phyloP scores from a whole-genome alignment of 2,888 invertebrate genomes.

The Calameuta pallipes region DNA sequence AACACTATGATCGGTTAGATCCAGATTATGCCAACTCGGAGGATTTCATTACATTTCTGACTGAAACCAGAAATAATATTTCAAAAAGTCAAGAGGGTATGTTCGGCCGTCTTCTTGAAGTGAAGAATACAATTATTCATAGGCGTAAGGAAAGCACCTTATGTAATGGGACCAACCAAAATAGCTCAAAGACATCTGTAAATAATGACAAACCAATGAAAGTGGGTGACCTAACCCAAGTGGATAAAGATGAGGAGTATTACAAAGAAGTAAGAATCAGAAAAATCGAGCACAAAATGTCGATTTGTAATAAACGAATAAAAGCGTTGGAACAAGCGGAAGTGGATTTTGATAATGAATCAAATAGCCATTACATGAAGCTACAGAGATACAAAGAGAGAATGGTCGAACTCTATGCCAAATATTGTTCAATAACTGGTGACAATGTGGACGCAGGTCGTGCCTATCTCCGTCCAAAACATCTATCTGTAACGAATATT shows the following conservation, averaged over 20 bases:
- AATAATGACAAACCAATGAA: too few relatives aligned
- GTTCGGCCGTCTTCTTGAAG: constrained; percentile 40
- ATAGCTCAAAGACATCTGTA: too few relatives aligned
- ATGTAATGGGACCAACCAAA: too few relatives aligned
- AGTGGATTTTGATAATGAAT: constrained; percentile 80
- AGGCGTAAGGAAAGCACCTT: too few relatives aligned
- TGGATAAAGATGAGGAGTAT: too few relatives aligned
- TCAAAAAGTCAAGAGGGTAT: constrained; percentile 25
- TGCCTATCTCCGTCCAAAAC: constrained; percentile 47
- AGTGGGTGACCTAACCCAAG: too few relatives aligned
- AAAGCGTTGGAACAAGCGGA: constrained; percentile 76
- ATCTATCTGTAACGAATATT: constrained; percentile 47
- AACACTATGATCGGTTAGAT: constrained; percentile 45
- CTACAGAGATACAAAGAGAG: constrained; percentile 71
- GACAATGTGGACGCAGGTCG: constrained; percentile 47
- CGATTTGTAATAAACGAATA: constrained; percentile 75
- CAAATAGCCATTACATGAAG: constrained; percentile 78
- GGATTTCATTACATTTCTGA: constrained; percentile 41
- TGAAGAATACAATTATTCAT: constrained; percentile 41
- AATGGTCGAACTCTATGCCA: constrained; percentile 46
- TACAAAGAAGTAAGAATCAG: too few relatives aligned
- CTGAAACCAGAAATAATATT: constrained; percentile 36
- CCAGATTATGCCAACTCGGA: constrained; percentile 35
- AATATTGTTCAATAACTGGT: constrained; percentile 45
- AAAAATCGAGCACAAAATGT: constrained; percentile 55